Conservation (phyloP, 2,797 vertebrate species). For the Choloepus didactylus region DNA sequence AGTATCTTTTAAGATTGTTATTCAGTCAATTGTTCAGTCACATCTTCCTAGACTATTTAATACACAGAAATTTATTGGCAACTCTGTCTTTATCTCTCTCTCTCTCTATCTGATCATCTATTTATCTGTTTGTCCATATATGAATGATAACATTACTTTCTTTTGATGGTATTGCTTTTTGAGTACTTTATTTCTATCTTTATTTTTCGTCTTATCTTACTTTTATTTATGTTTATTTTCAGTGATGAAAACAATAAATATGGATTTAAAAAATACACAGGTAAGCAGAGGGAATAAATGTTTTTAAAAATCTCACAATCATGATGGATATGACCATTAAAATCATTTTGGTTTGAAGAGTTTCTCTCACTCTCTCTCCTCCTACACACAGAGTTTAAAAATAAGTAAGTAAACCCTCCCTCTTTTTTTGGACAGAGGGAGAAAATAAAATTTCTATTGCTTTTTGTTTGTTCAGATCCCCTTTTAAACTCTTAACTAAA, state of each 20-base stretch:
- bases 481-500: background rate
- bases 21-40: background rate
- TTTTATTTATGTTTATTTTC: constrained; percentile 19
- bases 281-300: background rate
- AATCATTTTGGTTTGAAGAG: background rate
- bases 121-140: background rate
- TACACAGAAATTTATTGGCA: background rate
- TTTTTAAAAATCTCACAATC: background rate
- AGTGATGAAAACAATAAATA: background rate
- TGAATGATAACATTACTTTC: background rate
- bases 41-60: background rate
- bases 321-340: background rate
- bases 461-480: background rate
- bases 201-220: background rate
- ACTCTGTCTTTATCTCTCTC: background rate
- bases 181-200: background rate
- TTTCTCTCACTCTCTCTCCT: background rate
- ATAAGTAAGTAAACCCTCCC: background rate
- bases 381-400: background rate
- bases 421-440: background rate
- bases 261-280: background rate
- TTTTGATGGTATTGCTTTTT: constrained; percentile 25
- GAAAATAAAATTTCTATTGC: constrained; percentile 19
- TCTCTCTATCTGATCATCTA: background rate
- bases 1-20: background rate